Base-by-base conservation (phyloP, 35 echinoderm and acorn worm genomes). In the Lytechinus pictus region DNA sequence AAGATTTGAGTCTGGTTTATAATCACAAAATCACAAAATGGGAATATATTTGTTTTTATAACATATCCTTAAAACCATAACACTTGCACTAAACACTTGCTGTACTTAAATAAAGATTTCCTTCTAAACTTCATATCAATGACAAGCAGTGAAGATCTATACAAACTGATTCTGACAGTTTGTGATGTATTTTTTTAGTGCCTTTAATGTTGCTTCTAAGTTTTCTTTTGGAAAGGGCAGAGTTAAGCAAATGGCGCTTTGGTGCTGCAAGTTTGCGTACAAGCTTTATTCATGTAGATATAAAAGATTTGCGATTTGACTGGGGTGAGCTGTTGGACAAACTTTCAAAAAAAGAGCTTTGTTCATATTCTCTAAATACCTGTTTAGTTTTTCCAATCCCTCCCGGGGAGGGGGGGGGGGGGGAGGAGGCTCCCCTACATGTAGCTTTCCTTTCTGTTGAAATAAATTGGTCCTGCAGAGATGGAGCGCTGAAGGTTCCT, bases 251-350 rank as follows among this genome's bases (percentile, higher is more conserved):
- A 79, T 79, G 66, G 66, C 19, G 19, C 1, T 24, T 79, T 79
- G 7, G 66, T 16, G 19, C 16, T n/a, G 7, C 19, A 79, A 19
- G 66, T 79, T 79, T 79, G 66, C 66, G 7, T 79, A 79, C 66
- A 79, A 79, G 66, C 66, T 79, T 79, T 79, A 79, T 79, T 79
- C 19, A n/a, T 79, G 19, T 79, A n/a, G 66, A 79, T 79, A 79
- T 24, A 79, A 79, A 79, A 16, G 66, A 79, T 79, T 79, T 79
- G 19, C 21, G 19, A 79, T 79, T 79, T 79, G n/a, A 79, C 66
- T 79, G 14, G 19, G 19, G 66, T 16, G n/a, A 79, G 66, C 19
- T 79, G 19, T 79, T 79, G 66, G 66, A 79, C 66, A 79, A 79
- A 79, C 66, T 24, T 24, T 7, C 4, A 79, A 79, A 79, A 79